Conservation (phyloP, 2,113 vertebrate genomes). For the Varanus salvator region DNA sequence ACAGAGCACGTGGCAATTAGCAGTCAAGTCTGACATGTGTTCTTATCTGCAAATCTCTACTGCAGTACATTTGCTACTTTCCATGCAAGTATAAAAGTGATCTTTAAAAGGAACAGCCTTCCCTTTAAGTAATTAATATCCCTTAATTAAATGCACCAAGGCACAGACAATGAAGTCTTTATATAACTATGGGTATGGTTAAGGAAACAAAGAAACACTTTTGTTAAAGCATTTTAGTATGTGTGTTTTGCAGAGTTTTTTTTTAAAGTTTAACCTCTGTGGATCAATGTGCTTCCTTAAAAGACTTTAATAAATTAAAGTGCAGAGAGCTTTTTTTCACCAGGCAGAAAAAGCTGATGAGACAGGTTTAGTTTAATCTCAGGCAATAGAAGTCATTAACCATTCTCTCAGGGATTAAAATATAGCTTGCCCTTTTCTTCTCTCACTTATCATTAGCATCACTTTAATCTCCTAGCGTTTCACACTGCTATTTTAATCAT, state of each 20-base stretch:
- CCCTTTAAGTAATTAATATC: constrained; percentile 95
- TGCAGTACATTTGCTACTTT: constrained; percentile 45
- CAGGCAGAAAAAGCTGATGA: constrained; percentile 99
- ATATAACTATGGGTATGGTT: constrained; percentile 83
- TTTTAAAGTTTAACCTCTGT: constrained; percentile 99
- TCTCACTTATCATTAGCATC: constrained; percentile 99
- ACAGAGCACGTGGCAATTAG: constrained; percentile 55
- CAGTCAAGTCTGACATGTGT: constrained; percentile 45
- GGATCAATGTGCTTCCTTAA: constrained; percentile 99
- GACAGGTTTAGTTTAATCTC: constrained; percentile 99
- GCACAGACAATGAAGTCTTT: constrained; percentile 93
- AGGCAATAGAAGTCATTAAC: constrained; percentile 99
- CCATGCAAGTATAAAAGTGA: constrained; percentile 70
- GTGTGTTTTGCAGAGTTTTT: constrained; percentile 93
- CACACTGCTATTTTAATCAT: constrained; percentile 99
- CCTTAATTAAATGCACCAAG: constrained; percentile 94
- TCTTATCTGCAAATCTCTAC: constrained; percentile 54
- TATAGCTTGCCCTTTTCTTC: constrained; percentile 99
- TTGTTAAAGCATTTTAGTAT: constrained; percentile 91
- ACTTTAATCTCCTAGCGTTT: constrained; percentile 99
- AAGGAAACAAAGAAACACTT: constrained; percentile 93
- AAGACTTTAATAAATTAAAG: constrained; percentile 99
- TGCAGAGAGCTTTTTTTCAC: constrained; percentile 95
- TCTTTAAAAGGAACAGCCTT: constrained; percentile 88
- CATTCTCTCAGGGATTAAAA: constrained; percentile 99